A percentile compares a stretch with the other conserved stretches of the same genome.
Conservation (phyloP, 2,113 vertebrate genomes). For the Sorex fumeus region DNA sequence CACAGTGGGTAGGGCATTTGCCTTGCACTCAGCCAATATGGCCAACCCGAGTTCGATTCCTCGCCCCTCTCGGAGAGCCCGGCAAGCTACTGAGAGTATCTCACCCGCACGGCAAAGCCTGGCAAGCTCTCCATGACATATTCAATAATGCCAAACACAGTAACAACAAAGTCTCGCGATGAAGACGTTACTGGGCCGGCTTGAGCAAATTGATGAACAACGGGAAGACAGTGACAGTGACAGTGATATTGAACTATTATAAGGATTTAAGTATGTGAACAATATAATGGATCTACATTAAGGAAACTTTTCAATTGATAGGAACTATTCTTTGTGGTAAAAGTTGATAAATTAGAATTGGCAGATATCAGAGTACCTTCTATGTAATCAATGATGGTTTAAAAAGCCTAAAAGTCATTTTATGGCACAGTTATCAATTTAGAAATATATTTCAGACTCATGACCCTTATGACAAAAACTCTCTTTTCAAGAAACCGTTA, state of each 20-base stretch:
- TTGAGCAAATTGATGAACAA: no score
- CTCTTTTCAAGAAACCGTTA: not conserved
- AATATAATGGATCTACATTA: slow-evolving; percentile 11
- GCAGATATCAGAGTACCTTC: not conserved
- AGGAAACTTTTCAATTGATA: not conserved
- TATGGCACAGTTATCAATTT: not conserved
- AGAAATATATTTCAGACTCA: not conserved
- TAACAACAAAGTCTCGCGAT: no score
- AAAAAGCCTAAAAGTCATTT: slow-evolving; percentile 1
- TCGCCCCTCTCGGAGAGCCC: no score
- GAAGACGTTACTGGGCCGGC: no score
- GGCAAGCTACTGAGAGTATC: no score
- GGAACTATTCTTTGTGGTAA: not conserved
- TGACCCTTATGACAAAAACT: not conserved
- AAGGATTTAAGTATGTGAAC: not conserved
- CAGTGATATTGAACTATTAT: not conserved
- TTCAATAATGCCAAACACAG: no score
- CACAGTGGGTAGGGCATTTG: no score
- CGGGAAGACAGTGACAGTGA: no score
- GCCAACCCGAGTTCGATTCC: no score
- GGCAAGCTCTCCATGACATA: no score
- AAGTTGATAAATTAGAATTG: not conserved
- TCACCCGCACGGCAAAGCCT: no score
- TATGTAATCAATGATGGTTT: not conserved
- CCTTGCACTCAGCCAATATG: no score